Evolutionary conservation across 1,140 invertebrate genomes (phyloP).

Genomic region (Maconellicoccus hirsutus): DNA sequence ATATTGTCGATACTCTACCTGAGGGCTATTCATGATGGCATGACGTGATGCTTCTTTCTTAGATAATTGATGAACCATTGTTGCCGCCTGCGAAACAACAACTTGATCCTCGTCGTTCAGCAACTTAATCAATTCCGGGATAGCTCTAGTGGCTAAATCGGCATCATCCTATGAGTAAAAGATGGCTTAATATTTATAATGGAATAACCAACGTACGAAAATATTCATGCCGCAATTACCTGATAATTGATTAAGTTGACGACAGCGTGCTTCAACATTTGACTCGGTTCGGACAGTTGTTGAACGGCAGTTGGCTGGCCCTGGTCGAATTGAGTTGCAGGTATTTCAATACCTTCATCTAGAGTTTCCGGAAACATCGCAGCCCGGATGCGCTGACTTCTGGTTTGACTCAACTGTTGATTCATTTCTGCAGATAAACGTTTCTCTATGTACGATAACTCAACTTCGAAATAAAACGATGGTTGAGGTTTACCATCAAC

Average conservation of each 20-base stretch:
- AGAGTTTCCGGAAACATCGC: slow-evolving; percentile 98
- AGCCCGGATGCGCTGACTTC: slow-evolving; percentile 88
- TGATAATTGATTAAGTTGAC: slow-evolving; percentile 98
- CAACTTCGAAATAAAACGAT: no score
- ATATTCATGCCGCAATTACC: slow-evolving; percentile 33
- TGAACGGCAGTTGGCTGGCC: slow-evolving; percentile 92
- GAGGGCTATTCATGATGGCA: slow-evolving; percentile 95
- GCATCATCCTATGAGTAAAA: slow-evolving; percentile 67
- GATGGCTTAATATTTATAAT: no score
- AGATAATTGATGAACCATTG: slow-evolving; percentile 97
- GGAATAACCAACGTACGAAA: no score
- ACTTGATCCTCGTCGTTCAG: slow-evolving; percentile 96
- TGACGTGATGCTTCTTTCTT: slow-evolving; percentile 97
- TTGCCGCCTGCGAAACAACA: slow-evolving; percentile 91
- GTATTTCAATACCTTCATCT: slow-evolving; percentile 92
- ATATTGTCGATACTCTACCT: slow-evolving; percentile 31
- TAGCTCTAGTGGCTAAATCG: slow-evolving; percentile 91
- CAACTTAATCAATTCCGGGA: slow-evolving; percentile 96
- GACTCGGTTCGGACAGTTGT: slow-evolving; percentile 85
- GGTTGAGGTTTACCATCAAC: slow-evolving; percentile 75
- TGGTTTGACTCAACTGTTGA: slow-evolving; percentile 86
- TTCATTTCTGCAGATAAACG: slow-evolving; percentile 65
- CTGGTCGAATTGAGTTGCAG: slow-evolving; percentile 88
- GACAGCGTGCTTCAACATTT: slow-evolving; percentile 94
- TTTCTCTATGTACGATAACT: no score